Evolutionary conservation across 2,797 vertebrate genomes (phyloP).

Genomic region (Sciurus vulgaris): DNA sequence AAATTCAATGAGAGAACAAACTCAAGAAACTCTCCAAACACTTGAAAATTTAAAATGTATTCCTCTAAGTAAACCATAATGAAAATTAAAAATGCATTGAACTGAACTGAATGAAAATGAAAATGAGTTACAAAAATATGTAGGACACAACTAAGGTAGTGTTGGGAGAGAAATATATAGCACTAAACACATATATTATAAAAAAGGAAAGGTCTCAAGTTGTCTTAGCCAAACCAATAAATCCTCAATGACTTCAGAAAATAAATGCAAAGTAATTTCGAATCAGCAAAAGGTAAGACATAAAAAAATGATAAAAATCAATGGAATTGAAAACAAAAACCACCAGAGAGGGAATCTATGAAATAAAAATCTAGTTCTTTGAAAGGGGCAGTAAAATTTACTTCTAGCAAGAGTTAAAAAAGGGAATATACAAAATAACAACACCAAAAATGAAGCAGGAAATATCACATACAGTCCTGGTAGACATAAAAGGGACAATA

Average conservation of each 20-base stretch:
- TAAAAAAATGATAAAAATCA: conserved; percentile 50
- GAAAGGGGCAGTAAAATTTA: conserved; percentile 40
- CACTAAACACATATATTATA: not conserved
- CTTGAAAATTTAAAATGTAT: conserved; percentile 9
- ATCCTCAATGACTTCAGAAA: conserved; percentile 14
- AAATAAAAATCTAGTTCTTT: conserved; percentile 50
- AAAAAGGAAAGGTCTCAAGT: conserved; percentile 34
- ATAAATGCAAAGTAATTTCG: conserved; percentile 23
- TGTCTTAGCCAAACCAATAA: conserved; percentile 32
- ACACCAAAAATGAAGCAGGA: conserved; percentile 32
- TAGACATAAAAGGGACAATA: conserved; percentile 43
- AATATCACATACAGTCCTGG: not conserved
- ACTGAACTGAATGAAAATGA: conserved; percentile 49
- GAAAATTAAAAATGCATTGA: conserved; percentile 15
- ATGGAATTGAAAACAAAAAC: conserved; percentile 42
- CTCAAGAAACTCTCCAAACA: not conserved
- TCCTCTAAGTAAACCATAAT: conserved; percentile 14
- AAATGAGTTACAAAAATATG: not conserved
- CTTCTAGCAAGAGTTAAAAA: conserved; percentile 26
- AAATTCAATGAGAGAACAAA: conserved; percentile 52
- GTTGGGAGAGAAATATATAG: not conserved
- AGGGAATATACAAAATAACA: conserved; percentile 31
- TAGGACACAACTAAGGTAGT: not conserved
- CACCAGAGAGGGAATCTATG: conserved; percentile 1
- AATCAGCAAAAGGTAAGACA: conserved; percentile 24